These are phyloP conservation scores for Ophiodon elongatus DNA, from an alignment of 2,113 vertebrate species.

Conservation along the genomic window DNA sequence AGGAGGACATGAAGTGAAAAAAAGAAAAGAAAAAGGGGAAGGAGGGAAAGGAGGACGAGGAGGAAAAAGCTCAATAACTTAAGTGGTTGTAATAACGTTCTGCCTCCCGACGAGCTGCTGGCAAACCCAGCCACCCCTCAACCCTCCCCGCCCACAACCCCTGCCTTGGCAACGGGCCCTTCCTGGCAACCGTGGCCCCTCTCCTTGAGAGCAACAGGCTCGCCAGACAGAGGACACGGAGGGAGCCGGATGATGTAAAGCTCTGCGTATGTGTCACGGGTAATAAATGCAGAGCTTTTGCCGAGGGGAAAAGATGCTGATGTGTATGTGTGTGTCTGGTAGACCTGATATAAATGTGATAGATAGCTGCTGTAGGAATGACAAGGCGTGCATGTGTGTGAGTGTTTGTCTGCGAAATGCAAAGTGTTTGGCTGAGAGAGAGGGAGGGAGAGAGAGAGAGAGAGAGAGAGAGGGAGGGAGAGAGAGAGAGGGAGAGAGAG, in stretches of 20 bases:
- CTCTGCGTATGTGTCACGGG: slow-evolving; percentile 31
- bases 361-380: slow-evolving; percentile 65
- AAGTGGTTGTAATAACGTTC: slow-evolving; percentile 84
- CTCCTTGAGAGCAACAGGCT: slow-evolving; percentile 78
- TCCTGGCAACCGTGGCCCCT: slow-evolving; percentile 64
- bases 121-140: slow-evolving; percentile 43
- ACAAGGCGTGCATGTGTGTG: slow-evolving; percentile 50
- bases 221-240: slow-evolving; percentile 68
- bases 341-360: slow-evolving; percentile 71
- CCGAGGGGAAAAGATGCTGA: slow-evolving; percentile 5
- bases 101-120: slow-evolving; percentile 71
- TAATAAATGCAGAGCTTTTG: slow-evolving; percentile 46
- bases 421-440: slow-evolving; percentile 52
- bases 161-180: slow-evolving; percentile 72
- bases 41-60: slow-evolving; percentile 8
- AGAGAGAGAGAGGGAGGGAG: too few species aligned
- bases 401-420: slow-evolving; percentile 61
- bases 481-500: too few species aligned
- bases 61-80: slow-evolving; percentile 75
- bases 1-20: neutral
- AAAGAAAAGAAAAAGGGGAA: neutral
- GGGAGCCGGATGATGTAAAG: slow-evolving; percentile 61
- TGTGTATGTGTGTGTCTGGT: slow-evolving; percentile 48
- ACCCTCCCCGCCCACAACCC: slow-evolving; percentile 39
- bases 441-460: too few species aligned